Base-by-base conservation (phyloP, 2,113 vertebrate genomes). In the Phylloscopus whistleri region DNA sequence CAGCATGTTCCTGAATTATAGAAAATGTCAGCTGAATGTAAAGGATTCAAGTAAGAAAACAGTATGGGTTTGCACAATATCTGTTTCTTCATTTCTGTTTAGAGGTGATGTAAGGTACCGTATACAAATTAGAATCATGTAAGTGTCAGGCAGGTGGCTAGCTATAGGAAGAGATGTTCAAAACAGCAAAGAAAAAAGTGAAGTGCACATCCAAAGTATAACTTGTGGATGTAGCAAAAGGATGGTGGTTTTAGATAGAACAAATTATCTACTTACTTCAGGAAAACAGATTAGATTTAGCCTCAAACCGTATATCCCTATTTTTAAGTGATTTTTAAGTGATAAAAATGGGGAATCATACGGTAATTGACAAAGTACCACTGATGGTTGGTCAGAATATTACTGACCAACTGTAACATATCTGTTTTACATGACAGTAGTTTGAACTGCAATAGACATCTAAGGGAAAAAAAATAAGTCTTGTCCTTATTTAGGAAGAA, bases 41-140 rank as follows among this genome's bases (percentile, higher is more conserved):
- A 49, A 78, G 52, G 24, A 80, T 30, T 41, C 72, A 59, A 27
- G 7, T 78, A 52, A 84, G 23, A 76, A 75, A 86, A 73, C 4
- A 46, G 26, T 13, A 24, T 15, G 10, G 10, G 3, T 48, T 86
- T 94, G 28, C 20, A 84, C 77, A 79, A 52, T 46, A 33, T 33
- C 2, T n/a, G 6, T 60, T 24, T 39, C 22, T 62, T 37, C 8
- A 35, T 76, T 89, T 93, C 18, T 37, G 72, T 83, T 83, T 55
- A 72, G 58, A 80, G 7, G 20, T 27, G 53, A 14, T 43, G 43
- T 18, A 51, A 46, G 10, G 8, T 49, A 48, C 21, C 0, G 0
- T 35, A 28, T 64, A 35, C 13, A 77, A 77, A 48, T 48, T 60
- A 81, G 33, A 72, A 73, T 66, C 11, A 52, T n/a, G 4, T 27